Evolutionary conservation across 2,797 vertebrate genomes (phyloP), one percentile per base, ranked within the genome.

Genomic region (Hyperoplus lanceolatus): DNA sequence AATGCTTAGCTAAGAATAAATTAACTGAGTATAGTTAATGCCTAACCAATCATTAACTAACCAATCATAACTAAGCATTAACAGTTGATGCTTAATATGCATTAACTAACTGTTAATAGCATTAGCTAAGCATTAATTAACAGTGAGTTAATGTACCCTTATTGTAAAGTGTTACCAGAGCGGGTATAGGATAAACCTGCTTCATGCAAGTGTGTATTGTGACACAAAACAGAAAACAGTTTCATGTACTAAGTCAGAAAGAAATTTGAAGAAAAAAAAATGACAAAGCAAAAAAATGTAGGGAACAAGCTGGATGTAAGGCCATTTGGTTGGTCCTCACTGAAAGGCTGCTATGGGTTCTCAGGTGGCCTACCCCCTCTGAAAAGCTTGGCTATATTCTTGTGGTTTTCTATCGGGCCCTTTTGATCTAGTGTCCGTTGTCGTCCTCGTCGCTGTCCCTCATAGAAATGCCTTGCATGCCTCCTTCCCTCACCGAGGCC

Each of bases 381-480:
- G 49, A 77, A 76, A 73, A 58, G 55, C 57, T 71, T n/a, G 14
- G 16, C 29, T 29, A 76, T 59, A 51, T 76, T 72, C 43, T 75
- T 9, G 10, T 43, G 6, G 7, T 66, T 70, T 66, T 54, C 43
- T 3, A 3, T 3, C 3, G 29, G 51, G 62, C 48, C 21, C 66
- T 2, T 80, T 75, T 43, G 60, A 62, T 85, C 93, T 97, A 97
- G 88, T 98, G 94, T 0, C 96, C 95, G 10, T 97, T 95, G 69
- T 92, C 80, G 38, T 99, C 98, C 90, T 99, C 98, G 64, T 99
- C 98, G 3, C 98, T 99, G 95, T 99, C 98, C 89, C 96, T 99
- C 98, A 99, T 99, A 75, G 98, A 99, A 87, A 99, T 97, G 2
- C 98, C 98, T 86, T 98, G 97, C 85, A 99, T 97, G 61, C 97